Evolutionary conservation across 2,888 invertebrate species (phyloP), one percentile per base, ranked within the genome.

Genomic region (Pollenia griseotomentosa): DNA sequence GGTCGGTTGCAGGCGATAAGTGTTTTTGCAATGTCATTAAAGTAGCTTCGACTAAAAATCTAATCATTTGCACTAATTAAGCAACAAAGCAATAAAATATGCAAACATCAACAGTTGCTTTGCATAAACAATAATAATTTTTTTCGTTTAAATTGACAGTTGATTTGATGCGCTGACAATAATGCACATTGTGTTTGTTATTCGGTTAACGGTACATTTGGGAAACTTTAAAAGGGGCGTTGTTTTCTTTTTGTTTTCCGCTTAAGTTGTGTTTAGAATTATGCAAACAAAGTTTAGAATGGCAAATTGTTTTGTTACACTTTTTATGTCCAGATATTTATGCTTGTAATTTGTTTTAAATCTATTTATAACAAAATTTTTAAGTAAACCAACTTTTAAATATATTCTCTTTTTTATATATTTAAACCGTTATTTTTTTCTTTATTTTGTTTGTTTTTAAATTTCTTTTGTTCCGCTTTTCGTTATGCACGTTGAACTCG

Each of bases 401-500:
- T 66, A 48, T 48, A 9, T 63, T 55, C 23, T 48, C 12, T 63
- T 44, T 85, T 65, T 42, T 46, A n/a, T 33, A 33, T 33, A 33
- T 33, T 74, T 79, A 40, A 81, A 71, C 71, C 77, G 66, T 82
- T 82, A 73, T 73, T 42, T 77, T 48, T 51, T 59, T 46, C 12
- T 63, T 59, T 73, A 23, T 48, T 53, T n/a, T 61, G 33, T 16
- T 55, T 74, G 57, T 73, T 48, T 48, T 8, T 44, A 7, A 75
- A 51, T 42, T 61, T 53, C 51, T 71, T 85, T 70, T 84, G 48
- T 77, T 83, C 88, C 88, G 88, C 81, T 82, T 84, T 81, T 74
- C 70, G 81, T 65, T 80, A 81, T 84, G 65, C 83, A 82, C 83
- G 83, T 81, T 86, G 86, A 86, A 86, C 80, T 88, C 88, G 86